Evolutionary conservation across 2,888 invertebrate genomes (phyloP).

Genomic region (Antheraea yamamai): DNA sequence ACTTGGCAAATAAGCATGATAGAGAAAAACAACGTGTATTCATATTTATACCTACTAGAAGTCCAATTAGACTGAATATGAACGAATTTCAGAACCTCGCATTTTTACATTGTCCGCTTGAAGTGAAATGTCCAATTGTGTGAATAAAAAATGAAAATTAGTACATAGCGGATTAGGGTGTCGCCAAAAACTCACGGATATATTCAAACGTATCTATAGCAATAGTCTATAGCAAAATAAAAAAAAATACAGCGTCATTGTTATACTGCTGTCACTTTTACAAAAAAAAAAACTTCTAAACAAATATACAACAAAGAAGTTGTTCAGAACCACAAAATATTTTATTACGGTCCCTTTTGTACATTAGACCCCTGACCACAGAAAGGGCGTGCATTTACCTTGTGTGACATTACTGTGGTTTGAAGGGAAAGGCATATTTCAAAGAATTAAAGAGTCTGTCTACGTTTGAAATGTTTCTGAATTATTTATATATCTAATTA

Average conservation of each 20-base stretch:
- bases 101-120: no score
- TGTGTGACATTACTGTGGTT: slow-evolving; percentile 52
- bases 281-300: slow-evolving; percentile 16
- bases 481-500: background rate
- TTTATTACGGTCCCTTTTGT: slow-evolving; percentile 45
- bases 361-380: slow-evolving; percentile 47
- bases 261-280: background rate
- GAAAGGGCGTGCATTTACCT: slow-evolving; percentile 48
- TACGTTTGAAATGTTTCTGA: background rate
- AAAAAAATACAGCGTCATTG: background rate
- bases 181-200: no score
- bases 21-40: no score
- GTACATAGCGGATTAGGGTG: no score
- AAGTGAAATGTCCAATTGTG: no score
- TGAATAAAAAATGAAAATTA: no score
- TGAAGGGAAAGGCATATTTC: slow-evolving; percentile 42
- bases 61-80: no score
- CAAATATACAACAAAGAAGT: slow-evolving; percentile 23
- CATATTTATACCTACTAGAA: no score
- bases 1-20: no score
- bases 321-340: slow-evolving; percentile 40
- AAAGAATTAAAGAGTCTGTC: slow-evolving; percentile 21
- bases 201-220: no score
- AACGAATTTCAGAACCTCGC: no score
- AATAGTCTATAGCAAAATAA: no score